Base-by-base conservation (phyloP, 2,888 invertebrate species). In the Drosophila mimetica region DNA sequence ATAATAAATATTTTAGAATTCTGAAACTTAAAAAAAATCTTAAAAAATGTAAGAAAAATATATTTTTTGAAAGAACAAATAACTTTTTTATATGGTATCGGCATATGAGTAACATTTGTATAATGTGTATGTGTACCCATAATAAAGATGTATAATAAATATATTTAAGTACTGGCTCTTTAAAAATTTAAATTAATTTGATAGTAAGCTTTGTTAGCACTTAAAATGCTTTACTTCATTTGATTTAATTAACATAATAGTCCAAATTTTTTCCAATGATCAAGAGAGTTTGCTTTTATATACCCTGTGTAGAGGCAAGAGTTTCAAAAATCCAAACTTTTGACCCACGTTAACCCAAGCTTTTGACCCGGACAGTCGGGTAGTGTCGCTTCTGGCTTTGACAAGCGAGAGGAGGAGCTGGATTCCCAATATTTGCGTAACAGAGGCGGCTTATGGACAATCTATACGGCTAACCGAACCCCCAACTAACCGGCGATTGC, bases 401-500 rank as follows among this genome's bases (percentile, higher is more conserved):
- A 22, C 1, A 13, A 42, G n/a, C 14, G 28, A 11, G 32, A 37
- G 8, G n/a, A 47, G 61, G 53, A 55, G 50, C 52, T 72, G 72
- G 77, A 84, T 81, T 82, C 71, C 74, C 79, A 76, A 83, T 79
- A 80, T 86, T 86, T 84, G 77, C 77, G 71, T 80, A 86, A 75
- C 52, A 54, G 64, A 61, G 74, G 71, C 73, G 75, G 59, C 71
- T 70, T 64, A 74, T 70, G 76, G 50, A 28, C 14, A 37, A 36
- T 41, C 16, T 16, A 11, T 18, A 54, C 14, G 52, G 34, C 39
- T 37, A 63, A 63, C 53, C 53, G 48, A 70, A 48, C 41, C 70
- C 34, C 70, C 34, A 65, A 20, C 42, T 22, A 60, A 69, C 59
- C 51, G 34, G 59, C 51, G 22, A 59, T 58, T 66, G 75, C 71